Evolutionary conservation across 2,113 vertebrate genomes (phyloP), one percentile per base, ranked within the genome.

Genomic region (Galbula dea): DNA sequence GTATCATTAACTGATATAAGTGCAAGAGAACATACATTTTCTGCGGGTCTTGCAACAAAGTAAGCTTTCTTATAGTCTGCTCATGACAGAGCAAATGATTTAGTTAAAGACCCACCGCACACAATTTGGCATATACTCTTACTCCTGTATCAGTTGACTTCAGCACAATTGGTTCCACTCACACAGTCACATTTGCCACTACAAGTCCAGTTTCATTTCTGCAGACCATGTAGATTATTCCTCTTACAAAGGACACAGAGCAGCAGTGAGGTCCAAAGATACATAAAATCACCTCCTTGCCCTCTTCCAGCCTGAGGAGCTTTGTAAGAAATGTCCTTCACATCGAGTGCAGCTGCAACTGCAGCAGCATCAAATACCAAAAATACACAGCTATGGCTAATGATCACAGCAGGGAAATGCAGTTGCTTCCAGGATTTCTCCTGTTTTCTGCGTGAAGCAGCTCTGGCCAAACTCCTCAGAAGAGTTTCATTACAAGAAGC

Each of bases 391-490:
- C 32, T 29, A 3, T 3, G 6, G 34, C 34, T 26, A 37, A 23
- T 10, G 9, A 12, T 0, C 0, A 27, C 1, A 3, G 52, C 1
- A 16, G 45, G 29, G 43, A 52, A 68, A 46, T 0, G 4, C 26
- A 67, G 62, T 4, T 24, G 30, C 26, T 61, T 19, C n/a, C 62
- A 88, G 30, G 27, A n/a, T 68, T 87, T 23, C 61, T 49, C 34
- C 51, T 11, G 7, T 3, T 49, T 22, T 27, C 36, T 19, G 26
- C n/a, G 36, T 34, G 7, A 0, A 76, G 43, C 37, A 67, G 59
- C 43, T 5, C 10, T 8, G 15, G 36, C 39, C 61, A 82, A 89
- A 29, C 4, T n/a, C 30, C 65, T 59, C 39, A 39, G 32, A 27
- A 46, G 29, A 9, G 45, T 5, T 79, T 18, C 43, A 1, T 22